Evolutionary conservation across 2,888 invertebrate species (phyloP).

Genomic region (Frankliniella fusca): DNA sequence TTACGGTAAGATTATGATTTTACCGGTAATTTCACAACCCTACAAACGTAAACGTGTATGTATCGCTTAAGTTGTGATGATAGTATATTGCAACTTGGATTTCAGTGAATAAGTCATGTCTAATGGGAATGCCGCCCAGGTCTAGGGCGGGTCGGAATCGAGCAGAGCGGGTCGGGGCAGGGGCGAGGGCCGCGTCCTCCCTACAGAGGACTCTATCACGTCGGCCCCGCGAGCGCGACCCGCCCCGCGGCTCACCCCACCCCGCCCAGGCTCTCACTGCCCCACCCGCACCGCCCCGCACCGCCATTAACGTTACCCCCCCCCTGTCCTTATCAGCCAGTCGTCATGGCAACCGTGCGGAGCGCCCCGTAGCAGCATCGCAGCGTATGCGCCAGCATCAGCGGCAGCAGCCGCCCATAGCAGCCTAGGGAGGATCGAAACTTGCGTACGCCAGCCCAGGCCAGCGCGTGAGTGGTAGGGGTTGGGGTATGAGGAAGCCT

Average conservation of each 20-base stretch:
- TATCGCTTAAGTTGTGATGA: no score
- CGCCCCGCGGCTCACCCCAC: not conserved
- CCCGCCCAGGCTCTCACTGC: no score
- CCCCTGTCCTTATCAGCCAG: not conserved
- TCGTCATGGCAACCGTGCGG: not conserved
- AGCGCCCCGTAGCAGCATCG: not conserved
- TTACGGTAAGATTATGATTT: no score
- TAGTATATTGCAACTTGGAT: no score
- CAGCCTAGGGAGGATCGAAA: not conserved
- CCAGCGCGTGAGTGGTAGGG: no score
- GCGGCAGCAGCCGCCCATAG: no score
- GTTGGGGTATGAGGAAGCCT: no score
- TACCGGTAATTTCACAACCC: no score
- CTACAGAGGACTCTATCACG: not conserved
- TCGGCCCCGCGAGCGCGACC: not conserved
- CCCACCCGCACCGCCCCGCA: not conserved
- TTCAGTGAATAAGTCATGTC: not conserved
- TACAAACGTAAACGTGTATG: no score
- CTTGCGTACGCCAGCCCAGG: no score
- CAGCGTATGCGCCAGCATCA: not conserved
- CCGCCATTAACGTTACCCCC: not conserved
- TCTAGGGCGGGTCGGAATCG: not conserved
- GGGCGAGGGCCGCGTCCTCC: not conserved
- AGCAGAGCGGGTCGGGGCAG: not conserved
- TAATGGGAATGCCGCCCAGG: no score